phyloP scores from a whole-genome alignment of 2,113 vertebrate genomes.

The Ailurus styani region DNA sequence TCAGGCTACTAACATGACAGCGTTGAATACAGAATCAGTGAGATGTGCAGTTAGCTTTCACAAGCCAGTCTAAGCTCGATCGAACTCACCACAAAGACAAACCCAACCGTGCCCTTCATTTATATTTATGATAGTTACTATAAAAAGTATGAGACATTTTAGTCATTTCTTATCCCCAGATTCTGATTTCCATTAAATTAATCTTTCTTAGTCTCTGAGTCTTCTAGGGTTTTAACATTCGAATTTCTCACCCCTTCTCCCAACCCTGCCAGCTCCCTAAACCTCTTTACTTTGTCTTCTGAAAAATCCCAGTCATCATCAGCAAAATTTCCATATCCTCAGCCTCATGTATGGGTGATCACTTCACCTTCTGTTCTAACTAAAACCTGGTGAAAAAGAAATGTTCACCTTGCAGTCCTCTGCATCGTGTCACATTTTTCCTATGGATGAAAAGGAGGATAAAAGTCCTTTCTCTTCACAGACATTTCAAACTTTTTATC shows the following conservation, averaged over 20 bases:
- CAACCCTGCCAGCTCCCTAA: neutral
- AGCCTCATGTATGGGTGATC: neutral
- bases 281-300: neutral
- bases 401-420: neutral
- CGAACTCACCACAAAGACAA: neutral
- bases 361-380: neutral
- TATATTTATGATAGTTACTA: neutral
- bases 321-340: neutral
- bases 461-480: neutral
- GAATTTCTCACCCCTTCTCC: neutral
- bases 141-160: neutral
- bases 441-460: neutral
- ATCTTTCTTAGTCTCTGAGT: neutral
- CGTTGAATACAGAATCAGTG: neutral
- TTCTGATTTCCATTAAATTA: neutral
- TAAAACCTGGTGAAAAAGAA: neutral
- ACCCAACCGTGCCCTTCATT: neutral
- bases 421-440: neutral
- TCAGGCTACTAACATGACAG: neutral
- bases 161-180: neutral
- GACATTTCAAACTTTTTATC: neutral
- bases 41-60: neutral
- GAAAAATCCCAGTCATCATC: neutral
- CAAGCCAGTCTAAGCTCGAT: neutral
- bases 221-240: neutral